Conservation (phyloP, 2,113 vertebrate genomes). For the Neomonachus schauinslandi region DNA sequence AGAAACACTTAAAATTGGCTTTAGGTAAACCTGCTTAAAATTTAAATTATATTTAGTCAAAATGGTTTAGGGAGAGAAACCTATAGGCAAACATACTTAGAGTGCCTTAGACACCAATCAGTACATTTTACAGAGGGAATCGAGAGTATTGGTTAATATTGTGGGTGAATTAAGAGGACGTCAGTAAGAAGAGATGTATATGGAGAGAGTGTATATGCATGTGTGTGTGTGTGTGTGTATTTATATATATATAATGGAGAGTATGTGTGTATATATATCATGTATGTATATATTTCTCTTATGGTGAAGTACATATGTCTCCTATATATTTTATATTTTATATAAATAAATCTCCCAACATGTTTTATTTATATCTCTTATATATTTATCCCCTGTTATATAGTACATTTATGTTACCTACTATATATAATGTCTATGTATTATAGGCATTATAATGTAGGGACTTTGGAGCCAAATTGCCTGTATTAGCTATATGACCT, state of each 20-base stretch:
- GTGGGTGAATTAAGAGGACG: neutral
- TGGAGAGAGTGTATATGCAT: neutral
- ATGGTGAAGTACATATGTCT: neutral
- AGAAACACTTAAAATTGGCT: neutral
- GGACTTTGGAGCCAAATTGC: neutral
- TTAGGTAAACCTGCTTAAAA: neutral
- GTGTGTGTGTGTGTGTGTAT: neutral
- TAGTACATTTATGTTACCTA: neutral
- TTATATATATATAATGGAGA: neutral
- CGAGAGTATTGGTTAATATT: neutral
- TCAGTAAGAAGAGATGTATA: neutral
- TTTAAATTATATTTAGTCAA: neutral
- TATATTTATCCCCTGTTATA: neutral
- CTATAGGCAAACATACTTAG: neutral
- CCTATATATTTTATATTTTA: neutral
- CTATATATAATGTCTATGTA: neutral
- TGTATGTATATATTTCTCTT: neutral
- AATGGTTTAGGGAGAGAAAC: neutral
- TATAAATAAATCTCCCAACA: neutral
- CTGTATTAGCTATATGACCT: neutral
- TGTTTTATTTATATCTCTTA: neutral
- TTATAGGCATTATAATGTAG: neutral
- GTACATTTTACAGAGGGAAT: neutral
- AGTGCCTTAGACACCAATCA: neutral
- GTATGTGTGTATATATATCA: neutral